Evolutionary conservation across 2,113 vertebrate species (phyloP).

Genomic region (Hiodon tergisus): DNA sequence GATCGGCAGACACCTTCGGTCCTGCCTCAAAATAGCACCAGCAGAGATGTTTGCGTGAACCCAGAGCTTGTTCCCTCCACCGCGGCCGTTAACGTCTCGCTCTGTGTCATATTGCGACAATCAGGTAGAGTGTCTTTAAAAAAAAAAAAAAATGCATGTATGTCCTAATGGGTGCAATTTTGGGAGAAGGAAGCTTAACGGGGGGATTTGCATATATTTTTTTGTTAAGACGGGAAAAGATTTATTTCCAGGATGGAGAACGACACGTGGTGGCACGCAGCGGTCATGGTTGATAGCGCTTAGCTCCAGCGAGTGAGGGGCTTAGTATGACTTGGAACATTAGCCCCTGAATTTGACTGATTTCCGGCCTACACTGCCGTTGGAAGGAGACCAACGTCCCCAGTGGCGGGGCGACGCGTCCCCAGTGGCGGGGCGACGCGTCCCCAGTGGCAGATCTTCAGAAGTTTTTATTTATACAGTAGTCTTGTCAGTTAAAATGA

Average conservation of each 20-base stretch:
- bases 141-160: constrained; percentile 25
- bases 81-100: constrained; percentile 8
- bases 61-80: constrained; percentile 38
- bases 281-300: constrained; percentile 4
- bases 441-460: no score
- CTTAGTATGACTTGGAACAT: constrained; percentile 37
- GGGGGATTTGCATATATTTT: constrained; percentile 45
- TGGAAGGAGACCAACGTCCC: no score
- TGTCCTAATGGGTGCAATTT: constrained; percentile 41
- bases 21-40: constrained; percentile 34
- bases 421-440: no score
- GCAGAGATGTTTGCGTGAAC: neutral
- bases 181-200: constrained; percentile 29
- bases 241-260: constrained; percentile 30
- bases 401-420: no score
- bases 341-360: neutral
- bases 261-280: constrained; percentile 21
- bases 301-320: constrained; percentile 25
- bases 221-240: constrained; percentile 25
- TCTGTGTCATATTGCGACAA: constrained; percentile 38
- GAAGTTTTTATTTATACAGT: no score
- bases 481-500: no score
- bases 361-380: no score
- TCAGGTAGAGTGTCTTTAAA: constrained; percentile 48
- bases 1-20: constrained; percentile 43